Percentiles rank a stretch among this genome's conserved stretches.
Conservation (phyloP, 2,113 vertebrate genomes). For the Elachura formosa region DNA sequence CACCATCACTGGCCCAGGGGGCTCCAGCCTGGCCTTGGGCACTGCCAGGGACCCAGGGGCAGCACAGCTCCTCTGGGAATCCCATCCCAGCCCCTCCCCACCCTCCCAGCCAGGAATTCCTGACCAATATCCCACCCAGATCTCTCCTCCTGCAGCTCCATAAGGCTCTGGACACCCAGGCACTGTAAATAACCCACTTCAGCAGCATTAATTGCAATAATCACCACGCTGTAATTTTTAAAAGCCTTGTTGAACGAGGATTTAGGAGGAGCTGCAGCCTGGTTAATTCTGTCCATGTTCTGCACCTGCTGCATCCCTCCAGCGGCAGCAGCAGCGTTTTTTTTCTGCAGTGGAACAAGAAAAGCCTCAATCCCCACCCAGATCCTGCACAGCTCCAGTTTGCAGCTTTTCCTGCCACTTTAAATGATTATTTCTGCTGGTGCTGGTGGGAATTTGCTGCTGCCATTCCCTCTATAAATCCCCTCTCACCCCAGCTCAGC, state of each 20-base stretch:
- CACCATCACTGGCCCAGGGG: not conserved
- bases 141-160: no score
- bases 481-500: rapidly evolving
- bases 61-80: not conserved
- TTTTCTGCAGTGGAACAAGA: not conserved
- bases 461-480: rapidly evolving
- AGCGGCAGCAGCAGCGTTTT: not conserved
- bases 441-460: not conserved
- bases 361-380: not conserved
- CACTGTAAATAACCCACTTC: not conserved
- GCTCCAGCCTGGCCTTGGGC: rapidly evolving
- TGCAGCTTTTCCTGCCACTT: not conserved
- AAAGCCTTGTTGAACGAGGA: rapidly evolving
- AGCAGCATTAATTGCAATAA: not conserved
- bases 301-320: not conserved
- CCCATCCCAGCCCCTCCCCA: not conserved
- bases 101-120: rapidly evolving
- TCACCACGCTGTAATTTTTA: rapidly evolving
- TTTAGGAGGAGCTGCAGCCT: not conserved
- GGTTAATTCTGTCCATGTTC: rapidly evolving
- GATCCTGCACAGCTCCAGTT: rapidly evolving
- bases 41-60: not conserved
- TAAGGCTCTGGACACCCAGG: not conserved
- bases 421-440: rapidly evolving
- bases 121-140: rapidly evolving